A percentile compares a stretch with the other conserved stretches of the same genome.
Evolutionary conservation across 2,888 invertebrate species (phyloP).

Genomic region (Acrobasis repandana): DNA sequence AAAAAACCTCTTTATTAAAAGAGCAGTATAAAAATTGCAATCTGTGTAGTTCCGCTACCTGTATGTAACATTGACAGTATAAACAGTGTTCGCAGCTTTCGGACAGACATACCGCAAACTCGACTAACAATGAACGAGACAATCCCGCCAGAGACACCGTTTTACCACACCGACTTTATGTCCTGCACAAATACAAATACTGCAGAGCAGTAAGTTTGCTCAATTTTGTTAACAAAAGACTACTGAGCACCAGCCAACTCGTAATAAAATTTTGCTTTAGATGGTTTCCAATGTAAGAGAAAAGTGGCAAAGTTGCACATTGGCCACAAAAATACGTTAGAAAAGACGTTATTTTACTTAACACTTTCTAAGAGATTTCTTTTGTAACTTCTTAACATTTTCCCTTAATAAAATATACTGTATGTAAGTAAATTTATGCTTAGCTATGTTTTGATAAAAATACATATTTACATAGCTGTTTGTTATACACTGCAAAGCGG

Average conservation of each 20-base stretch:
- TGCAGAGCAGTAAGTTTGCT: slow-evolving; percentile 10
- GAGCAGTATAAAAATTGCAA: no score
- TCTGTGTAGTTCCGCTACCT: no score
- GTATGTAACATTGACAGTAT: slow-evolving; percentile 1
- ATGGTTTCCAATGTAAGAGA: slow-evolving; percentile 11
- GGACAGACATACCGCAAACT: slow-evolving; percentile 1
- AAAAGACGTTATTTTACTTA: slow-evolving; percentile 3
- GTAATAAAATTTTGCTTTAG: slow-evolving; percentile 17
- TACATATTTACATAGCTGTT: no score
- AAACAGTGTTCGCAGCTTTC: slow-evolving; percentile 1
- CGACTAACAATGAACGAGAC: slow-evolving; percentile 8
- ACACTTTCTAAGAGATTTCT: no score
- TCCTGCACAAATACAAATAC: slow-evolving; percentile 1
- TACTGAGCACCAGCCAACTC: slow-evolving; percentile 4
- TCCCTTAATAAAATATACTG: no score
- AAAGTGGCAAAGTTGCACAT: slow-evolving; percentile 15
- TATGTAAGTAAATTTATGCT: no score
- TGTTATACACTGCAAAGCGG: no score
- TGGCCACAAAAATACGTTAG: background rate
- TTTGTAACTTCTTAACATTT: no score
- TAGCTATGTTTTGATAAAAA: no score
- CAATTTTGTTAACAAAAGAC: slow-evolving; percentile 19
- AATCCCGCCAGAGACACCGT: background rate
- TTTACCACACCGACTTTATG: slow-evolving; percentile 10
- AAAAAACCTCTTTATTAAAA: no score